Conservation (phyloP, 92 coral and sea anemone genomes). For the Meandrina meandrites region DNA sequence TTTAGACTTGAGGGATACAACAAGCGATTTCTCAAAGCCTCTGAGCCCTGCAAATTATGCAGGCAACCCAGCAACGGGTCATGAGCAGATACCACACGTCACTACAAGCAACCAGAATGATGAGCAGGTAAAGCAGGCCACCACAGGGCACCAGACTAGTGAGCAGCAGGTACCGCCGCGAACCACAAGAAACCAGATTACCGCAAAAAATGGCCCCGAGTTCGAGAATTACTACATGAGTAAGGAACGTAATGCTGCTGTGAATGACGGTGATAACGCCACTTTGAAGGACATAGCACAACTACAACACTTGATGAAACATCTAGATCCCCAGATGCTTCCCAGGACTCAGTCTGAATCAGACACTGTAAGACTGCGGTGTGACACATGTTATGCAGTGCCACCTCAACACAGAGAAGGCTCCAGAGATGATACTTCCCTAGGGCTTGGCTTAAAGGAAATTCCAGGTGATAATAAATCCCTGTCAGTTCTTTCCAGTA, state of each 20-base stretch:
- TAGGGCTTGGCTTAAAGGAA: background rate
- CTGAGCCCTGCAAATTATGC: too few species aligned
- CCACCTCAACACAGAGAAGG: too few species aligned
- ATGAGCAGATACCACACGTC: too few species aligned
- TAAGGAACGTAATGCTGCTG: background rate
- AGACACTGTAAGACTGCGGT: background rate
- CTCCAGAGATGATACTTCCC: constrained; percentile 4
- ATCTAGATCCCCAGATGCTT: background rate
- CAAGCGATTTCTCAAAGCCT: too few species aligned
- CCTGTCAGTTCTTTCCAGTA: background rate
- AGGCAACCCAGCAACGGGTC: too few species aligned
- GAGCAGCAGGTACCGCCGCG: too few species aligned
- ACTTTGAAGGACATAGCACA: background rate
- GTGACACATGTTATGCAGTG: background rate
- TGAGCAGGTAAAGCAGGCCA: too few species aligned
- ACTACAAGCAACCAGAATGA: too few species aligned
- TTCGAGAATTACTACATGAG: background rate
- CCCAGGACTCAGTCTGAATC: constrained; percentile 13
- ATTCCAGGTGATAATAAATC: background rate
- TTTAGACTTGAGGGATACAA: too few species aligned
- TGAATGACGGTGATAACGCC: background rate
- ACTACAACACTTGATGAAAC: background rate
- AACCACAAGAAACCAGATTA: background rate
- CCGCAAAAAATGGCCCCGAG: background rate
- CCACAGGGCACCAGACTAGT: too few species aligned